These are phyloP conservation scores for Phyllostomus discolor DNA, from an alignment of 2,113 vertebrate genomes.

Conservation along the genomic window DNA sequence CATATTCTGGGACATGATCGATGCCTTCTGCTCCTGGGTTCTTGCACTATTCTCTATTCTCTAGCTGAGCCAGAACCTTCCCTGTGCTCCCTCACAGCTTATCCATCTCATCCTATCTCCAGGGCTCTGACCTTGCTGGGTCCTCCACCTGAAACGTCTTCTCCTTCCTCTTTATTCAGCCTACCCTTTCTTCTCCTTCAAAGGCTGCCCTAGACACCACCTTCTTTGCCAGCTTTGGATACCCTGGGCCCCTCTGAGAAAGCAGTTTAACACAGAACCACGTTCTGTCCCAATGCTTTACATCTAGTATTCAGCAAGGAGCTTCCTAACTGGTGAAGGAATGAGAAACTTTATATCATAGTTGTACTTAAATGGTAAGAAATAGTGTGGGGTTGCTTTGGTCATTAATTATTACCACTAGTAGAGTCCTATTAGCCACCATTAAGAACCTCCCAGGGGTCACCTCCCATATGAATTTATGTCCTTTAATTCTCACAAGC, in stretches of 20 bases:
- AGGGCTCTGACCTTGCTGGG: neutral
- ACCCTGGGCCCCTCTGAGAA: neutral
- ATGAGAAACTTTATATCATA: neutral
- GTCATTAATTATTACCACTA: neutral
- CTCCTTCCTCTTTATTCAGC: neutral
- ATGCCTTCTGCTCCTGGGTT: no score
- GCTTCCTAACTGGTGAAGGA: neutral
- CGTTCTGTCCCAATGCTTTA: neutral
- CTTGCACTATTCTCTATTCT: neutral
- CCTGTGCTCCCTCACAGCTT: rapidly evolving
- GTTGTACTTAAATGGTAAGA: neutral
- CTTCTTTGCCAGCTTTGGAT: neutral
- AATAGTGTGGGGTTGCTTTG: neutral
- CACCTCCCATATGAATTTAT: neutral
- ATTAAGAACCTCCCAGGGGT: neutral
- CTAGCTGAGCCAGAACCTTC: neutral
- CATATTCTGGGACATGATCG: neutral
- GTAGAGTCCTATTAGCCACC: neutral
- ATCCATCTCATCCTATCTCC: neutral
- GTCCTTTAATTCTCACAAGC: neutral
- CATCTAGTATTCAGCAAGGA: neutral
- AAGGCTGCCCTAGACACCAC: neutral
- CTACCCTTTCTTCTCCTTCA: neutral
- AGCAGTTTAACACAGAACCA: neutral
- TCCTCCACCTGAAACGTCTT: neutral